phyloP scores from a whole-genome alignment of 2,797 vertebrate genomes.

The Hapalemur alaotrensis region DNA sequence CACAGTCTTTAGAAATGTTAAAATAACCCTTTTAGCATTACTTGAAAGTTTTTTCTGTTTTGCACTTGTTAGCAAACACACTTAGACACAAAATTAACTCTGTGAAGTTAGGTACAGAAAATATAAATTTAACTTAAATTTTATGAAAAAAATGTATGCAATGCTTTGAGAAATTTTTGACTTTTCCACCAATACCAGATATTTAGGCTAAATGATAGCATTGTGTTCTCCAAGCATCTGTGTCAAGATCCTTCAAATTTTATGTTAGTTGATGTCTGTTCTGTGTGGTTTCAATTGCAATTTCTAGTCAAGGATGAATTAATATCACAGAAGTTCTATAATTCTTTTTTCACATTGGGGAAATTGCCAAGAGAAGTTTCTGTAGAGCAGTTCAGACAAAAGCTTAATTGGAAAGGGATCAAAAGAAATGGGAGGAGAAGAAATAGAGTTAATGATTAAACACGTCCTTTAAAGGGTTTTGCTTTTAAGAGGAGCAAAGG shows the following conservation, averaged over 20 bases:
- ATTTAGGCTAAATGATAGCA: not conserved
- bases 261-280: not conserved
- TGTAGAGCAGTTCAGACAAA: not conserved
- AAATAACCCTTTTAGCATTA: not conserved
- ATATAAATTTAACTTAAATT: not conserved
- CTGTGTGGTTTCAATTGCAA: not conserved
- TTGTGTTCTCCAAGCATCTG: not conserved
- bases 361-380: not conserved
- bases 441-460: not conserved
- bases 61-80: not conserved
- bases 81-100: not conserved
- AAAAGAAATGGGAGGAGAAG: not conserved
- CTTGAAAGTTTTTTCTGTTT: not conserved
- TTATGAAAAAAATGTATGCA: not conserved
- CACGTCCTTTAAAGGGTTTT: slow-evolving; percentile 6
- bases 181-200: not conserved
- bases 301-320: slow-evolving; percentile 23
- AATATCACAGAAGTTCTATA: not conserved
- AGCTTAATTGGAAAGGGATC: not conserved
- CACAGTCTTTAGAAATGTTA: not conserved
- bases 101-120: not conserved
- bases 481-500: not conserved
- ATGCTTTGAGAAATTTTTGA: not conserved
- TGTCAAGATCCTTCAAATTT: not conserved
- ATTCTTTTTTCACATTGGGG: not conserved